Base-by-base conservation (phyloP, 2,888 invertebrate genomes). In the Acrobasis repandana region DNA sequence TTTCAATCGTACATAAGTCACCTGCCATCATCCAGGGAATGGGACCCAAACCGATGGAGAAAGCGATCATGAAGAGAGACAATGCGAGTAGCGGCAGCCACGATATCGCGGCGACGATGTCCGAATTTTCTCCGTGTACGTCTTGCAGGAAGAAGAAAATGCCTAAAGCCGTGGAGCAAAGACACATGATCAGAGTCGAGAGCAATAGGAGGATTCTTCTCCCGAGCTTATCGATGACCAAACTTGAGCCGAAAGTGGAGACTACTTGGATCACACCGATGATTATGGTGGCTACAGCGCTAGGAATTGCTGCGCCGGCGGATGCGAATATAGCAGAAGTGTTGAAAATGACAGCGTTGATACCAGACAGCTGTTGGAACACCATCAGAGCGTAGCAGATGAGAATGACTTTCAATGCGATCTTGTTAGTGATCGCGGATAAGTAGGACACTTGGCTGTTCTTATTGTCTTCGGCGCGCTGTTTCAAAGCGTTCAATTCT, bases 321-420 rank as follows among this genome's bases (percentile, higher is more conserved):
- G 92, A 93, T 58, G 85, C 74, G 82, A 98, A 98, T 64, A 98
- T 98, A 2, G 92, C 82, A 0, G 94, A 93, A 0, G 95, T 94
- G 75, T 96, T 97, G 83, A 97, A 96, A 67, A 97, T 95, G 8
- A 97, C 95, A 0, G 96, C 96, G 74, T 97, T 97, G 58, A 97
- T 95, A 47, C 97, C 97, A 64, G 96, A 95, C 61, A 97, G 90
- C 81, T 98, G 98, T 79, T 98, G 98, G 88, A 98, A 96, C 73
- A 97, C 89, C 97, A 98, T 98, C 9, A 98, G 92, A 3, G 95
- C 94, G 76, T 96, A 94, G 67, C 95, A 95, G 63, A 97, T 96
- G 14, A 95, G 62, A 3, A 96, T 84, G 0, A 95, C 96, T 77
- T 94, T 95, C 20, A 94, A 80, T 0, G 95, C 94, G 0, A 94